Conservation (phyloP, 2,113 vertebrate species). For the Neoarius graeffei region DNA sequence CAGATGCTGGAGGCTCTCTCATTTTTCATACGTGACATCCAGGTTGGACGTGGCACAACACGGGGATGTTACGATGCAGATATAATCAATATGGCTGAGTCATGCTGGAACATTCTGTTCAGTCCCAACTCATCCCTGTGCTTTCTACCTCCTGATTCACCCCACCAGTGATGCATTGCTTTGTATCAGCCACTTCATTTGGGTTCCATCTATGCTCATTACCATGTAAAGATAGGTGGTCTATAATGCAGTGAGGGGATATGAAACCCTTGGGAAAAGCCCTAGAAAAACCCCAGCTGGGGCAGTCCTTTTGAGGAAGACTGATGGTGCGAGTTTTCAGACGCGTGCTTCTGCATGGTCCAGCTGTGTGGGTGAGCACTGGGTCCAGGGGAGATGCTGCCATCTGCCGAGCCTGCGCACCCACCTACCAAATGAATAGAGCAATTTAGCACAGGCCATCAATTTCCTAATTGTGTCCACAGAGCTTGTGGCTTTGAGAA, state of each 20-base stretch:
- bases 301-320: slow-evolving; percentile 15
- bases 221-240: neutral
- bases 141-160: slow-evolving; percentile 18
- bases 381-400: slow-evolving; percentile 28
- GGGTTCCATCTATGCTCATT: slow-evolving; percentile 1
- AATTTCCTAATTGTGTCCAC: slow-evolving; percentile 51
- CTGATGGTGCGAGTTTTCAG: slow-evolving; percentile 22
- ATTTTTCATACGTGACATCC: slow-evolving; percentile 16
- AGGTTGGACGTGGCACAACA: slow-evolving; percentile 10
- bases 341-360: neutral
- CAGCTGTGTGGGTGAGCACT: slow-evolving; percentile 44
- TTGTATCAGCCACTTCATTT: neutral
- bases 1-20: neutral
- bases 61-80: neutral
- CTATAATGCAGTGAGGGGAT: neutral
- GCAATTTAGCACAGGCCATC: slow-evolving; percentile 51
- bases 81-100: slow-evolving; percentile 38
- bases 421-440: slow-evolving; percentile 41
- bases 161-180: neutral
- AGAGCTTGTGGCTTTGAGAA: slow-evolving; percentile 18
- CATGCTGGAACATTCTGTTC: slow-evolving; percentile 49
- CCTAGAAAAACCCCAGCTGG: slow-evolving; percentile 34
- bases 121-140: slow-evolving; percentile 31
- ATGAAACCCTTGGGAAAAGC: slow-evolving; percentile 25
- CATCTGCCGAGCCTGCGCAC: slow-evolving; percentile 48